Evolutionary conservation across 2,113 vertebrate genomes (phyloP).

Genomic region (Hypanus sabinus): DNA sequence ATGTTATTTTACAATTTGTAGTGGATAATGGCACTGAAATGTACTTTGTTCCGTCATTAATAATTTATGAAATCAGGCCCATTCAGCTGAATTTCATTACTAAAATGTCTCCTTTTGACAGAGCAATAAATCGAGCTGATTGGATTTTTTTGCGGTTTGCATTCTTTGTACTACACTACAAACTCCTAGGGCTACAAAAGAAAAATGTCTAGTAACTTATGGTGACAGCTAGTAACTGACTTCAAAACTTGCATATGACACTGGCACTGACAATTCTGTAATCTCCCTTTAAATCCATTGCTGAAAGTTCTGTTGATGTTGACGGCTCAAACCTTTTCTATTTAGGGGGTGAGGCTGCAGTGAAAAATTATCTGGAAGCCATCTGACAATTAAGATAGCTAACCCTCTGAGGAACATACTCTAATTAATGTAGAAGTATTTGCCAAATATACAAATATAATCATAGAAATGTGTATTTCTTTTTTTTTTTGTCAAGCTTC

Average conservation of each 20-base stretch:
- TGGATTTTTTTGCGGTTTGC: neutral
- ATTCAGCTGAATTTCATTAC: neutral
- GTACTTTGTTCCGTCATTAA: neutral
- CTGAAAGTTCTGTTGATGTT: neutral
- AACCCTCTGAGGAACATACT: neutral
- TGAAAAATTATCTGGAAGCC: neutral
- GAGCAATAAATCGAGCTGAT: neutral
- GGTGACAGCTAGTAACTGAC: neutral
- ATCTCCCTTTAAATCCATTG: neutral
- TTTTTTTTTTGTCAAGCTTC: neutral
- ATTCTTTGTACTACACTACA: neutral
- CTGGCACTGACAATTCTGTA: neutral
- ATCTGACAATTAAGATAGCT: neutral
- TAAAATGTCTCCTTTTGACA: neutral
- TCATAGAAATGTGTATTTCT: neutral
- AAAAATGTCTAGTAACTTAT: neutral
- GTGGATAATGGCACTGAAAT: neutral
- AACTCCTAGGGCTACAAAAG: neutral
- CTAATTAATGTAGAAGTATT: neutral
- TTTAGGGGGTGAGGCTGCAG: neutral
- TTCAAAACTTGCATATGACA: neutral
- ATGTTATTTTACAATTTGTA: neutral
- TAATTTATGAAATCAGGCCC: neutral
- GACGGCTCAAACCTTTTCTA: neutral
- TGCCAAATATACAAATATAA: neutral